These are phyloP conservation scores for Chunga burmeisteri DNA, from an alignment of 2,113 vertebrate species.

Conservation along the genomic window DNA sequence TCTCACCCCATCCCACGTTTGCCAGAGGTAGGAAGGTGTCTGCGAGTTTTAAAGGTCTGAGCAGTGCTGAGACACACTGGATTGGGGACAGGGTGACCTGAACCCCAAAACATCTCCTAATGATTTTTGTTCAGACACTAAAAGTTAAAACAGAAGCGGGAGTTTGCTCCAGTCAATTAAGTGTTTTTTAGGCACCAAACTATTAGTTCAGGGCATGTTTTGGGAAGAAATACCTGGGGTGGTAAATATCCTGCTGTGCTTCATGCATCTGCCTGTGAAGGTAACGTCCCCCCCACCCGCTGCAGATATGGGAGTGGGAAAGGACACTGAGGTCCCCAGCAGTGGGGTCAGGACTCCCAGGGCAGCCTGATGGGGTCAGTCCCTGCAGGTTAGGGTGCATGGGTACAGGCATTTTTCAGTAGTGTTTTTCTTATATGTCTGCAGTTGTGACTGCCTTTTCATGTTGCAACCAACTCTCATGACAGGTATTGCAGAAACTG, in stretches of 20 bases:
- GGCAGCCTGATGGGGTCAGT: not conserved
- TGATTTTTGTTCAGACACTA: not conserved
- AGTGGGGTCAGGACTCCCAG: not conserved
- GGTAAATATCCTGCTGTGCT: not conserved
- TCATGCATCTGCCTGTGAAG: not conserved
- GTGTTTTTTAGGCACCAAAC: not conserved
- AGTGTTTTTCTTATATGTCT: not conserved
- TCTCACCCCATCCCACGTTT: not conserved
- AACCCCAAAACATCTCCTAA: not conserved
- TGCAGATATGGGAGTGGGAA: not conserved
- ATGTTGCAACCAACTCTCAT: not conserved
- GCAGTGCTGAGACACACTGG: not conserved
- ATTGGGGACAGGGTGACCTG: not conserved
- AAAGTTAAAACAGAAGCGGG: not conserved
- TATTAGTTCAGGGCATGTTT: not conserved
- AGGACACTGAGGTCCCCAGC: not conserved
- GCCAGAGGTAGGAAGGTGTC: not conserved
- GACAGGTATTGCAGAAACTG: not conserved
- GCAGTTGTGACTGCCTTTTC: not conserved
- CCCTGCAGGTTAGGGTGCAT: not conserved
- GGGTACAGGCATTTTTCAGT: not conserved
- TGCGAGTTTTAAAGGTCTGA: not conserved
- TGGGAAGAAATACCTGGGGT: not conserved
- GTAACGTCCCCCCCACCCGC: not conserved
- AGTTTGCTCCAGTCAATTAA: not conserved